A percentile compares a stretch with the other conserved stretches of the same genome.
phyloP scores from a whole-genome alignment of 2,113 vertebrate species.

The Corapipo altera region DNA sequence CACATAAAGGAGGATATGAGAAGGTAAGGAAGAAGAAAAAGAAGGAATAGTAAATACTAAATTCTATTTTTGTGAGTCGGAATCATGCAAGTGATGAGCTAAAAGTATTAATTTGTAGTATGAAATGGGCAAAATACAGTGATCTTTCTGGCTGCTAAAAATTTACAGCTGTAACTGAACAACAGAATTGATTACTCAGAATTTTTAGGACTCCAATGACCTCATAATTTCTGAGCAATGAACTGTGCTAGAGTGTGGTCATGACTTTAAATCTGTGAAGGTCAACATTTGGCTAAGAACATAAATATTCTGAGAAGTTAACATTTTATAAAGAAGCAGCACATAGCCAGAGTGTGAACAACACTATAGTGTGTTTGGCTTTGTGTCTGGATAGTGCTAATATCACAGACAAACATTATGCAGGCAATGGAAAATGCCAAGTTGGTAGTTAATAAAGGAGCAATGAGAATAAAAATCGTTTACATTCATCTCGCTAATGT shows the following conservation, averaged over 20 bases:
- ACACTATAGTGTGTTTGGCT: background rate
- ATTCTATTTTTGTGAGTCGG: background rate
- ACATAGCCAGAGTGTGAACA: background rate
- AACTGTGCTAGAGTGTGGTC: background rate
- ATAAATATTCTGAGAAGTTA: background rate
- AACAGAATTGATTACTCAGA: background rate
- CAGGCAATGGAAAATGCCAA: background rate
- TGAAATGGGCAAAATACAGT: background rate
- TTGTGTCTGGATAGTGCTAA: background rate
- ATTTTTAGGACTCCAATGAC: background rate
- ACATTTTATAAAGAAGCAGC: background rate
- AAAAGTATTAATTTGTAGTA: background rate
- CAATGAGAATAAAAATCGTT: background rate
- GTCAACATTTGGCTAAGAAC: background rate
- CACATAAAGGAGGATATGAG: slow-evolving; percentile 93
- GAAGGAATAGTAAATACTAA: background rate
- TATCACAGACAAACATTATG: background rate
- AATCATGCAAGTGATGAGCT: background rate
- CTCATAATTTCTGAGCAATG: background rate
- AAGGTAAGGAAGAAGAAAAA: slow-evolving; percentile 79
- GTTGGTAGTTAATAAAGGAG: background rate
- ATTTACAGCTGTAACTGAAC: background rate
- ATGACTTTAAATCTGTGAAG: background rate
- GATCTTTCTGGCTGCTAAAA: background rate
- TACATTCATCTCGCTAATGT: background rate